A percentile compares a stretch with the other conserved stretches of the same genome.
phyloP scores from a whole-genome alignment of 1,140 invertebrate genomes.

The Drosophila bocqueti region DNA sequence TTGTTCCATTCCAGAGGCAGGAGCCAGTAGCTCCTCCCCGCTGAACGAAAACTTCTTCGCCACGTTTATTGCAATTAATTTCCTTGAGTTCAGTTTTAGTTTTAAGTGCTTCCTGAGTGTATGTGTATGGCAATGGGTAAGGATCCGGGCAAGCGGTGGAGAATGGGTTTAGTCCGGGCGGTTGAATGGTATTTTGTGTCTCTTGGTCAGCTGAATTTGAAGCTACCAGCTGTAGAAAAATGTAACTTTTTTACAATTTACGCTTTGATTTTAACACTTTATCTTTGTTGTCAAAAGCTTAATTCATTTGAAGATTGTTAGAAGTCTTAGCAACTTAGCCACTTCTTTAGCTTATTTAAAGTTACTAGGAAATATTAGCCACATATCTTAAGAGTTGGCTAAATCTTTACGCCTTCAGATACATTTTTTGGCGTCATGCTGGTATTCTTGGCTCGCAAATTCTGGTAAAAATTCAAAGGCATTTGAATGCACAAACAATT shows the following conservation, averaged over 20 bases:
- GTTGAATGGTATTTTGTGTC: constrained; percentile 3
- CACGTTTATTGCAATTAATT: constrained; percentile 83
- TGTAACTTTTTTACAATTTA: background rate
- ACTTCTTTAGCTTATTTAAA: background rate
- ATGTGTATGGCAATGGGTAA: constrained; percentile 12
- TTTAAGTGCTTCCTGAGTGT: constrained; percentile 64
- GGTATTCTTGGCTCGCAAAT: background rate
- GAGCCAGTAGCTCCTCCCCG: constrained; percentile 5
- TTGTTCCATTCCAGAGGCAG: constrained; percentile 6
- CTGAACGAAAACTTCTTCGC: constrained; percentile 41
- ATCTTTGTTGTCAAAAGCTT: too few species aligned
- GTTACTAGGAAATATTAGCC: background rate
- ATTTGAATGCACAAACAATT: background rate
- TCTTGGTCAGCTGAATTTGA: background rate
- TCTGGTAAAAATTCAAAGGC: background rate
- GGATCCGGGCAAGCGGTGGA: background rate
- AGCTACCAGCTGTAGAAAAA: background rate
- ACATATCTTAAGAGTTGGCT: background rate
- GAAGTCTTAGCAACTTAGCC: too few species aligned
- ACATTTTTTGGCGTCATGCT: background rate
- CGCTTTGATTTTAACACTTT: too few species aligned
- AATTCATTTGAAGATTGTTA: too few species aligned
- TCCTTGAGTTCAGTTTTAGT: constrained; percentile 77
- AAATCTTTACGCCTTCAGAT: background rate
- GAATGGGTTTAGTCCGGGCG: background rate